Conservation (phyloP, 1,140 invertebrate genomes). For the Stenopsyche tienmushanensis region DNA sequence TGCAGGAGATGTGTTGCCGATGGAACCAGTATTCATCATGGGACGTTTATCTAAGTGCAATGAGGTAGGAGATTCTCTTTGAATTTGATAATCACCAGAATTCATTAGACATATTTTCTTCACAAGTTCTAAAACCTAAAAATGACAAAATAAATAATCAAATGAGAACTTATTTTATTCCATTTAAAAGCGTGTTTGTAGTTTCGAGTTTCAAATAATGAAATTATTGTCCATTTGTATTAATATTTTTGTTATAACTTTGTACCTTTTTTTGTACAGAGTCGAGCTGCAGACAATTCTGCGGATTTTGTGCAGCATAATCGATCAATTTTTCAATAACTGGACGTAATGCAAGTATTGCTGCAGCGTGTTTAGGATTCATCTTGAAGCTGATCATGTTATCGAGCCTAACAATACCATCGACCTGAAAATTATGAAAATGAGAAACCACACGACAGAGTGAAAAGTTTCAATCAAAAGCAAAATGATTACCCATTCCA, state of each 20-base stretch:
- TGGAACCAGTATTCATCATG: not conserved
- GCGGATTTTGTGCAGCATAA: constrained; percentile 74
- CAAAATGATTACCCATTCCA: constrained; percentile 64
- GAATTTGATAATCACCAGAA: constrained; percentile 69
- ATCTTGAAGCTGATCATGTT: constrained; percentile 94
- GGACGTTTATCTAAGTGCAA: constrained; percentile 48
- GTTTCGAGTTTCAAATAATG: not conserved
- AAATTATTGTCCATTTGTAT: too few relatives aligned
- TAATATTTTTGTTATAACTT: too few relatives aligned
- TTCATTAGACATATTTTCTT: constrained; percentile 70
- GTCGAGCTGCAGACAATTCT: constrained; percentile 61
- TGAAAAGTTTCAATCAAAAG: not conserved
- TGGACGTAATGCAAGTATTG: constrained; percentile 82
- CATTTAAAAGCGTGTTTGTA: constrained; percentile 1
- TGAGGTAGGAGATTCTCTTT: constrained; percentile 52
- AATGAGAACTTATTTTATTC: not conserved
- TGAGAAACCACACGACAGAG: not conserved
- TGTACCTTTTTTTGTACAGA: constrained; percentile 52
- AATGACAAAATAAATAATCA: constrained; percentile 39
- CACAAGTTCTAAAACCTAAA: constrained; percentile 63
- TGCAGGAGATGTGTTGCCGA: not conserved
- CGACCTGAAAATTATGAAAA: constrained; percentile 49
- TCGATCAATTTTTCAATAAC: constrained; percentile 84
- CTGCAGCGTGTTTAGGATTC: constrained; percentile 72
- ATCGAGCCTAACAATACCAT: constrained; percentile 75